These are phyloP conservation scores for Eudyptes chrysolophus DNA, from an alignment of 2,113 vertebrate genomes.

Conservation along the genomic window DNA sequence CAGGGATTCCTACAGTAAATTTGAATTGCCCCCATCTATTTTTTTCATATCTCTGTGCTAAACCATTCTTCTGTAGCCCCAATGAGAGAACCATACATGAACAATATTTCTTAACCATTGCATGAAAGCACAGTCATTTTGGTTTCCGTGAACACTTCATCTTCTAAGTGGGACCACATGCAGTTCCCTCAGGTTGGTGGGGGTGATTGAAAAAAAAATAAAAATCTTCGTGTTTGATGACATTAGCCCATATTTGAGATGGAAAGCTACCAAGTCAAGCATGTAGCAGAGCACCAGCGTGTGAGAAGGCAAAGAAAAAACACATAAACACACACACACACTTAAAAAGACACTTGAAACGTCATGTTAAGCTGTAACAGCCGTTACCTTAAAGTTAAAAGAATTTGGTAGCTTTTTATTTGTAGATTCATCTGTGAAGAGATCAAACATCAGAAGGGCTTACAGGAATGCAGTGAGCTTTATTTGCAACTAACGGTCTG, in stretches of 20 bases:
- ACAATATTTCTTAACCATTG: not conserved
- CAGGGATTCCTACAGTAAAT: not conserved
- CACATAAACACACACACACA: not conserved
- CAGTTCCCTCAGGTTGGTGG: not conserved
- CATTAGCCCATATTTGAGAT: not conserved
- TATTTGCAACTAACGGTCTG: not conserved
- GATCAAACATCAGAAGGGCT: not conserved
- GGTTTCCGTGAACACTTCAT: not conserved
- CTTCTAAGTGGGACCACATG: not conserved
- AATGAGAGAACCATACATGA: rapidly evolving
- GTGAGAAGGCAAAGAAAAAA: not conserved
- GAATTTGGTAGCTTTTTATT: constrained; percentile 81
- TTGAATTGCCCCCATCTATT: not conserved
- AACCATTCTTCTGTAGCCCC: not conserved
- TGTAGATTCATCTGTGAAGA: constrained; percentile 82
- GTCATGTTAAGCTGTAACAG: not conserved
- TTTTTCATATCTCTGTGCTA: not conserved
- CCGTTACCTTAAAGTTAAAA: constrained; percentile 76
- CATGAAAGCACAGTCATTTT: not conserved
- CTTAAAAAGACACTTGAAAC: not conserved
- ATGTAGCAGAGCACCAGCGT: not conserved
- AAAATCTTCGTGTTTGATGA: rapidly evolving
- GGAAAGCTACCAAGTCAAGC: not conserved
- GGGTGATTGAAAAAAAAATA: not conserved
- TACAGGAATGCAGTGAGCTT: not conserved